Conservation (phyloP, 2,888 invertebrate genomes). For the Nasonovia ribisnigri region DNA sequence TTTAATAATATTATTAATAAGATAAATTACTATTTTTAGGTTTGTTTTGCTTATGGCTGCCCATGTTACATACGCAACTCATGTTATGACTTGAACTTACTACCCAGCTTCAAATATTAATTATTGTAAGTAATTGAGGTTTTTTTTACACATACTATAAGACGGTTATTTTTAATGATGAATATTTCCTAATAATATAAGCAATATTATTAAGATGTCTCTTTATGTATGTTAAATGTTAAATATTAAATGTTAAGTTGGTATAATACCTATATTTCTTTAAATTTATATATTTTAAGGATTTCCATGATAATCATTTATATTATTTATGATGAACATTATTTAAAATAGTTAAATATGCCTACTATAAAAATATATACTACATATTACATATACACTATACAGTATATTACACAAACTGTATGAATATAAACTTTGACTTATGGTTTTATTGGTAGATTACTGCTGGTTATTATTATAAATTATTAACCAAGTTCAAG, state of each 20-base stretch:
- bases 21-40: slow-evolving; percentile 41
- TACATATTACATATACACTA: background rate
- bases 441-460: too few relatives aligned
- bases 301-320: background rate
- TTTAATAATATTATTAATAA: background rate
- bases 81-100: slow-evolving; percentile 36
- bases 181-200: background rate
- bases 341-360: background rate
- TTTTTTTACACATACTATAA: background rate
- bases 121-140: slow-evolving; percentile 46
- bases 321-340: background rate
- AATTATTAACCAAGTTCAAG: background rate
- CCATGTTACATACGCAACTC: background rate
- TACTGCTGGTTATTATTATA: too few relatives aligned
- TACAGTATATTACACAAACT: background rate
- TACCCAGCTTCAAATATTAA: slow-evolving; percentile 34
- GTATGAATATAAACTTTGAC: too few relatives aligned
- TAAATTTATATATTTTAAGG: background rate
- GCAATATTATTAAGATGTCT: background rate
- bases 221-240: background rate
- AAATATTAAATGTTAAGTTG: too few relatives aligned
- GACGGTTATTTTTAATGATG: background rate
- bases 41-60: slow-evolving; percentile 26
- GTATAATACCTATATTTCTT: background rate
- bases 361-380: background rate